A percentile compares a stretch with the other conserved stretches of the same genome.
These are phyloP conservation scores for human DNA, from an alignment of 2,113 vertebrate genomes.

Conservation along the genomic window DNA sequence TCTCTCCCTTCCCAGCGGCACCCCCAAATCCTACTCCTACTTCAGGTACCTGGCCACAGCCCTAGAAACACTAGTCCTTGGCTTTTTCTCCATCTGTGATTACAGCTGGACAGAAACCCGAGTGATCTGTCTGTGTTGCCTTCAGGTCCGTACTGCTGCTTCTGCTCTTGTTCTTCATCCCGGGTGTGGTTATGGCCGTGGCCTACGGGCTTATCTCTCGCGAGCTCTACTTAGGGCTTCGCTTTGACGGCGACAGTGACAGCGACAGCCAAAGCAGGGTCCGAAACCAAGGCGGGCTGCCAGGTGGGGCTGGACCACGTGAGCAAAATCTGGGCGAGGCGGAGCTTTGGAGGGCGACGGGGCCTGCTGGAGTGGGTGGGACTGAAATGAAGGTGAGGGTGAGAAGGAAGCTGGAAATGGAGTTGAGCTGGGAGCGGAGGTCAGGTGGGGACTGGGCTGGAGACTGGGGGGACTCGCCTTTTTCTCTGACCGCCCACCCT, in stretches of 20 bases:
- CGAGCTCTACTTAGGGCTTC: slow-evolving; percentile 86
- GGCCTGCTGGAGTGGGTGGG: background rate
- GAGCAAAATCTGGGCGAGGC: background rate
- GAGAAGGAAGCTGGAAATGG: background rate
- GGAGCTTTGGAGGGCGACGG: background rate
- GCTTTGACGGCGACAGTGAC: slow-evolving; percentile 78
- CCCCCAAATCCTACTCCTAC: background rate
- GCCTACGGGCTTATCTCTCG: slow-evolving; percentile 87
- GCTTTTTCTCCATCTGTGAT: background rate
- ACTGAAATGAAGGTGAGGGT: fast-evolving
- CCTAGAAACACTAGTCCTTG: background rate
- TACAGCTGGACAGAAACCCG: background rate
- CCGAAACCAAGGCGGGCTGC: slow-evolving; percentile 42
- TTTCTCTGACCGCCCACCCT: fast-evolving
- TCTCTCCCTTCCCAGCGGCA: background rate
- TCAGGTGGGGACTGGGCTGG: background rate
- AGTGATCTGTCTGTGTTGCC: background rate
- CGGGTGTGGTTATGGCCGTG: slow-evolving; percentile 84
- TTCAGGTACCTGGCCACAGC: fast-evolving
- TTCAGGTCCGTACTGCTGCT: slow-evolving; percentile 85
- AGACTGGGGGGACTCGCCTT: too few species aligned
- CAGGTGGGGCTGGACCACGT: background rate
- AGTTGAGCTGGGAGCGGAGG: background rate
- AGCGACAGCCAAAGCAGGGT: slow-evolving; percentile 45
- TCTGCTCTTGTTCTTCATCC: slow-evolving; percentile 85